These are phyloP conservation scores for Noctua pronuba DNA, from an alignment of 2,888 invertebrate species.

Conservation along the genomic window DNA sequence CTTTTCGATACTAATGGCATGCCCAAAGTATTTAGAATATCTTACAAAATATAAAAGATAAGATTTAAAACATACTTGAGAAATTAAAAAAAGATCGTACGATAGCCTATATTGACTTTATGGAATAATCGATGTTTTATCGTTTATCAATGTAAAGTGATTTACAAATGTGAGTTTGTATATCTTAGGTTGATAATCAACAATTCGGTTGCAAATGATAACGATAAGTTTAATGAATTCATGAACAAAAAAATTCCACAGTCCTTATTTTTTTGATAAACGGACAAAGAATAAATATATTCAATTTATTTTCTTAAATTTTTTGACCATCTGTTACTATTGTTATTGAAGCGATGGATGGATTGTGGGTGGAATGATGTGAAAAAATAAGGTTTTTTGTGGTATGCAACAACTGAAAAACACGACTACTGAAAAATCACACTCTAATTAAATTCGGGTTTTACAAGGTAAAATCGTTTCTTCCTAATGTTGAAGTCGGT, in stretches of 20 bases:
- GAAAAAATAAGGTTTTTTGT: too few relatives aligned
- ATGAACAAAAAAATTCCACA: background rate
- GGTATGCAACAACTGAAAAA: too few relatives aligned
- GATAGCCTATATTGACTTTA: slow-evolving; percentile 40
- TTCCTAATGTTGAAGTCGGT: too few relatives aligned
- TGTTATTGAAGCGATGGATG: too few relatives aligned
- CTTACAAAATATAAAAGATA: slow-evolving; percentile 44
- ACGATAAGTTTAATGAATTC: background rate
- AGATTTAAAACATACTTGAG: slow-evolving; percentile 18
- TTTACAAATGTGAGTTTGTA: slow-evolving; percentile 35
- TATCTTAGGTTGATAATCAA: slow-evolving; percentile 36
- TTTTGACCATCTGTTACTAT: background rate
- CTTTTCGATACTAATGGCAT: background rate
- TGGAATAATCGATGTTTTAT: slow-evolving; percentile 54
- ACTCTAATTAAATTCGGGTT: too few relatives aligned
- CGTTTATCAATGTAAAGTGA: slow-evolving; percentile 54
- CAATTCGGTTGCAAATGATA: slow-evolving; percentile 38
- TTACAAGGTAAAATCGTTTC: too few relatives aligned
- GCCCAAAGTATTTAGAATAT: slow-evolving; percentile 18
- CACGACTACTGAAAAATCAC: too few relatives aligned
- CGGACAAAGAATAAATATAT: background rate
- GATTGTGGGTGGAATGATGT: too few relatives aligned
- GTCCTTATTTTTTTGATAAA: background rate
- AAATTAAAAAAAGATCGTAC: slow-evolving; percentile 39
- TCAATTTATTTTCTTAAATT: background rate